Base-by-base conservation (phyloP, 1,140 invertebrate species). In the Meloidogyne exigua region DNA sequence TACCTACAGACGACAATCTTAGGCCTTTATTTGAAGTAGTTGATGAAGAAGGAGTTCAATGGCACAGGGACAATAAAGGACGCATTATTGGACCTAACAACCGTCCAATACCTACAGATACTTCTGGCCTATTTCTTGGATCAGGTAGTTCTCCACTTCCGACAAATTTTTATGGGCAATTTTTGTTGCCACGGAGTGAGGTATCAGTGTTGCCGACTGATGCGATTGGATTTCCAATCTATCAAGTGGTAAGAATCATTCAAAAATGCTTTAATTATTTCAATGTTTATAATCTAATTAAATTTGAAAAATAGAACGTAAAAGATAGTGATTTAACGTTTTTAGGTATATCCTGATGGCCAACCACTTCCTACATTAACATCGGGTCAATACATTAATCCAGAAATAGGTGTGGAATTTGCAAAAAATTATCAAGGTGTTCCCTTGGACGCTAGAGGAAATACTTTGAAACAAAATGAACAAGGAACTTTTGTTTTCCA, bases 61-160 rank as follows among this genome's bases (percentile, higher is more conserved):
- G 76, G 64, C 26, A 21, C 26, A 23, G 75, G 11, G 21, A 39
- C 12, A 21, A n/a, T 21, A 62, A 65, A 36, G 72, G 72, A 11
- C 49, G 10, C 12, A 25, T 25, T 62, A 15, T 84, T 11, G 69
- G 73, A 32, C 74, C 74, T 23, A 67, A 82, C 28, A 83, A 83
- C n/a, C 26, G 42, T 15, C 36, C 75, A 23, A 28, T 83, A 39
- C 83, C 83, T 21, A 84, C 83, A 13, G 77, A 83, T 67, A 68
- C 62, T 18, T 32, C 63, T 44, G 81, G 81, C 12, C 70, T 75
- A 62, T 75, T 66, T 13, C 49, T 84, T 32, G 82, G 79, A 25
- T 69, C 78, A 7, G 82, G 79, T 44, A 68, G 68, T n/a, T 71
- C 70, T 25, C 81, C 80, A 12, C 49, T 83, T 23, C 83, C 83